Evolutionary conservation across 35 echinoderm and acorn worm species (phyloP).

Genomic region (Stichopus chloronotus): DNA sequence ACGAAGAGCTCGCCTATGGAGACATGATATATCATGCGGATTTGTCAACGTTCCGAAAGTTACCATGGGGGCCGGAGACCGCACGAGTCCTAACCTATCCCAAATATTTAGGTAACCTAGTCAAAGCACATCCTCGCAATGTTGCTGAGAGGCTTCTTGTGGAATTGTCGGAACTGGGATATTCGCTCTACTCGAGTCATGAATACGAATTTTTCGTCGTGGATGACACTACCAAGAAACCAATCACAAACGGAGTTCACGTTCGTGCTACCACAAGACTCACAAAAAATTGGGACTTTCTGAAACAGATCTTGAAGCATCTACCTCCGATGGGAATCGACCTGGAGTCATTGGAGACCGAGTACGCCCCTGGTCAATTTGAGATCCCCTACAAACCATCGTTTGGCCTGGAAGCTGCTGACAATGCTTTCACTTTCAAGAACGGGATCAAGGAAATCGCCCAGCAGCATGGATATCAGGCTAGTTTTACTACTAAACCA

Average conservation of each 20-base stretch:
- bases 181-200: conserved; percentile 43
- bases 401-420: conserved; percentile 71
- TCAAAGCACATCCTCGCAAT: conserved; percentile 17
- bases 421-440: conserved; percentile 74
- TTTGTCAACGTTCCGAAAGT: conserved; percentile 55
- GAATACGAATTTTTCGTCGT: conserved; percentile 74
- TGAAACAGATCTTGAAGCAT: conserved; percentile 50
- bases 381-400: conserved; percentile 71
- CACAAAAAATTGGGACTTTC: conserved; percentile 17
- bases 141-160: conserved; percentile 33
- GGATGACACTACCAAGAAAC: conserved; percentile 62
- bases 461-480: conserved; percentile 42
- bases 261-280: conserved; percentile 41
- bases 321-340: conserved; percentile 69
- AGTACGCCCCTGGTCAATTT: conserved; percentile 60
- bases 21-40: conserved; percentile 66
- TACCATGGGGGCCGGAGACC: conserved; percentile 61
- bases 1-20: conserved; percentile 60
- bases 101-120: not conserved
- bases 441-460: conserved; percentile 76
- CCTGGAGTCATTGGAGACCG: conserved; percentile 58
- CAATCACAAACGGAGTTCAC: conserved; percentile 12
- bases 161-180: conserved; percentile 31
- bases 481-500: conserved; percentile 67
- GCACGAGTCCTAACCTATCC: conserved; percentile 48